Evolutionary conservation across 2,888 invertebrate genomes (phyloP).

Genomic region (Pecten maximus): DNA sequence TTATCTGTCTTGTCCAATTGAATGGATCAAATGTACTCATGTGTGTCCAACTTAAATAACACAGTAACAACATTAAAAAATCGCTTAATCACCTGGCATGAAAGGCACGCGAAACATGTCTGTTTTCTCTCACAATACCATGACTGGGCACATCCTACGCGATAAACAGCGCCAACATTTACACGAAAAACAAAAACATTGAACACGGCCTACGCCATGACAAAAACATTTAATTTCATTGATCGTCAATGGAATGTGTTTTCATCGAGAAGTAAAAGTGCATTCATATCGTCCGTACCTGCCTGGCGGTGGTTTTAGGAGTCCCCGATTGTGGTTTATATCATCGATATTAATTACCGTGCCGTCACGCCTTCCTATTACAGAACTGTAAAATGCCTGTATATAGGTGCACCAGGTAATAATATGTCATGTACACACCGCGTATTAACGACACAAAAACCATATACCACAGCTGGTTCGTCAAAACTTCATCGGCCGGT

Average conservation of each 20-base stretch:
- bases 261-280: neutral
- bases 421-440: neutral
- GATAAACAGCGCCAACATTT: slow-evolving; percentile 3
- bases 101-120: slow-evolving; percentile 2
- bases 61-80: slow-evolving; percentile 11
- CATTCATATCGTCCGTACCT: neutral
- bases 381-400: neutral
- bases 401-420: slow-evolving; percentile 19
- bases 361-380: neutral
- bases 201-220: neutral
- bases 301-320: neutral
- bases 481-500: neutral
- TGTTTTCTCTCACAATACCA: slow-evolving; percentile 27
- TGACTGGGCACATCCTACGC: slow-evolving; percentile 24
- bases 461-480: slow-evolving; percentile 12
- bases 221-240: neutral
- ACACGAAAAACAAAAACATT: slow-evolving; percentile 17
- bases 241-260: neutral
- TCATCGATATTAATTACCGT: neutral
- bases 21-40: neutral
- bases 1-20: neutral
- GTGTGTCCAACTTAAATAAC: neutral
- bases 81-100: neutral
- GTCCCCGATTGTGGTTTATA: neutral
- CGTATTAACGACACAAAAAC: neutral